A percentile compares a stretch with the other conserved stretches of the same genome.
Conservation (phyloP, 2,113 vertebrate species). For the Puma concolor region DNA sequence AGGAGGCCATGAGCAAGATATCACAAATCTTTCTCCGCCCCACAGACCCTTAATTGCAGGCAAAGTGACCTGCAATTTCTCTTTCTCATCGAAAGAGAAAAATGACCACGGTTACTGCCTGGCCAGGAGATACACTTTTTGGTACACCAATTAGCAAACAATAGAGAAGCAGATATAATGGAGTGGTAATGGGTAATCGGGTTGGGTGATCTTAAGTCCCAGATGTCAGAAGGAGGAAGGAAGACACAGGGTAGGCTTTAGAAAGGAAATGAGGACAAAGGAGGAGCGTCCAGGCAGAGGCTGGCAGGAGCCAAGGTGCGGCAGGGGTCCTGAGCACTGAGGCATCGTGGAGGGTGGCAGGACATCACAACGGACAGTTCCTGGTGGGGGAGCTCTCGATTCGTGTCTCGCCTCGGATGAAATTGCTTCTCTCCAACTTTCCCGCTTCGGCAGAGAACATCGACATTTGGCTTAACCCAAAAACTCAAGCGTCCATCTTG, state of each 20-base stretch:
- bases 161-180: neutral
- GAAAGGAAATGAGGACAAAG: neutral
- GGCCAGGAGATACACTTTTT: neutral
- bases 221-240: neutral
- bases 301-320: too few species aligned
- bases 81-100: neutral
- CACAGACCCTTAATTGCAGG: neutral
- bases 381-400: rapidly evolving
- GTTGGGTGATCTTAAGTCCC: rapidly evolving
- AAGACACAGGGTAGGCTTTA: rapidly evolving
- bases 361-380: neutral
- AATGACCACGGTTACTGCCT: neutral
- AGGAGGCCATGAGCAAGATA: neutral
- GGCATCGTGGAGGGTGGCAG: neutral
- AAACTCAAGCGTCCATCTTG: neutral
- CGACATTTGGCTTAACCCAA: neutral
- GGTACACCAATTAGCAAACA: neutral
- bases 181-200: neutral
- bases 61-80: neutral
- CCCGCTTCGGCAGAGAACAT: neutral
- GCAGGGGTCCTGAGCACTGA: neutral
- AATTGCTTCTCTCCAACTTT: neutral
- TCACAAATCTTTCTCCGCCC: too few species aligned
- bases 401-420: neutral
- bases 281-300: neutral